Percentiles rank a stretch among this genome's conserved stretches.
phyloP scores from a whole-genome alignment of 2,888 invertebrate species.

The Mechanitis messenoides region DNA sequence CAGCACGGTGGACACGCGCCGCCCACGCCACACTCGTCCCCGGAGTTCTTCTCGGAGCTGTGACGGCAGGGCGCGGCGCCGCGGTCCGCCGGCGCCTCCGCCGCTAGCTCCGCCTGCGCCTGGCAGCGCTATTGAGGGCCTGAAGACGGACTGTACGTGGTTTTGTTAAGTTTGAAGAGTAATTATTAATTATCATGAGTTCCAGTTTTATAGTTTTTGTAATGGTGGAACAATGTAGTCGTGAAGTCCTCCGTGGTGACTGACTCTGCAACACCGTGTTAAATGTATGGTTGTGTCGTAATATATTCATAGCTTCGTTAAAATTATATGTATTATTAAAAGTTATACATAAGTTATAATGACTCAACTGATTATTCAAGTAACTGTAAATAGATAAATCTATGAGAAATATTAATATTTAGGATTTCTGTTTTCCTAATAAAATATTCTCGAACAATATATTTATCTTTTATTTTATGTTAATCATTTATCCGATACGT shows the following conservation, averaged over 20 bases:
- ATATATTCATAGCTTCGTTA: constrained; percentile 75
- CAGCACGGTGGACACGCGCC: constrained; percentile 57
- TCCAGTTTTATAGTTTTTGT: constrained; percentile 73
- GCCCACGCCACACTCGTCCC: constrained; percentile 71
- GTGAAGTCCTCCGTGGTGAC: constrained; percentile 42
- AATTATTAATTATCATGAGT: constrained; percentile 61
- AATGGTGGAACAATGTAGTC: constrained; percentile 66
- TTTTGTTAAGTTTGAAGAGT: constrained; percentile 75
- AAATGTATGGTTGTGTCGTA: constrained; percentile 78
- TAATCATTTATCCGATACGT: not conserved
- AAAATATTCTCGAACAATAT: constrained; percentile 54
- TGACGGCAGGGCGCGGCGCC: constrained; percentile 75
- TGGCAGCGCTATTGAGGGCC: constrained; percentile 69
- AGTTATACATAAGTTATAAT: constrained; percentile 62
- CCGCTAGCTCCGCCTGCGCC: constrained; percentile 61
- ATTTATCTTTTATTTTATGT: constrained; percentile 32
- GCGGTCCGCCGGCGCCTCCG: constrained; percentile 51
- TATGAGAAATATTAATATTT: constrained; percentile 53
- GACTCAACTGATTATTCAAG: constrained; percentile 60
- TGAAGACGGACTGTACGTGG: constrained; percentile 45
- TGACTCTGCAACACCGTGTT: constrained; percentile 59
- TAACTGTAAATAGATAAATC: constrained; percentile 69
- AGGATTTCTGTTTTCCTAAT: constrained; percentile 73
- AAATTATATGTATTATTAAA: constrained; percentile 61
- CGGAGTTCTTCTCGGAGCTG: constrained; percentile 74